A percentile compares a stretch with the other conserved stretches of the same genome.
These are phyloP conservation scores for Thymelicus lineola DNA, from an alignment of 2,888 invertebrate species.

Conservation along the genomic window DNA sequence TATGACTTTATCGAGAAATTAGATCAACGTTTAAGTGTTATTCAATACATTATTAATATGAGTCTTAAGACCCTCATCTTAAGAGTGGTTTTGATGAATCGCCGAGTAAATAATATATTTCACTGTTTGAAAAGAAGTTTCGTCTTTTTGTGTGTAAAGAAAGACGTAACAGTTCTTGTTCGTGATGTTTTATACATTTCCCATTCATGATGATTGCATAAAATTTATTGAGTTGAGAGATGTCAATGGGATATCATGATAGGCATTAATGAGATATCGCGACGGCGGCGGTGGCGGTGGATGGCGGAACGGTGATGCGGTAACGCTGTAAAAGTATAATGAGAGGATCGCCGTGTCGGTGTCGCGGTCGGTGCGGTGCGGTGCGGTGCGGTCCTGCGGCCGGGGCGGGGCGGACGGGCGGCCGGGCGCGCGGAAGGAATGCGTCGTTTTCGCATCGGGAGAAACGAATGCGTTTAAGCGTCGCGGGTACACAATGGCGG, in stretches of 20 bases:
- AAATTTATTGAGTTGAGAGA: too few relatives aligned
- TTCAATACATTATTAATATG: too few relatives aligned
- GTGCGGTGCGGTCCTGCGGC: conserved; percentile 64
- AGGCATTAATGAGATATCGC: conserved; percentile 11
- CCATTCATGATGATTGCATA: conserved; percentile 8
- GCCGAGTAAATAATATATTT: neutral
- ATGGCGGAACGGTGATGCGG: conserved; percentile 46
- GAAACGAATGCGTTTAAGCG: conserved; percentile 86
- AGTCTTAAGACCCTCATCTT: too few relatives aligned
- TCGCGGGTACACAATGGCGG: conserved; percentile 85
- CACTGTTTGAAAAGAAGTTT: neutral
- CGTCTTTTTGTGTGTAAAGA: neutral
- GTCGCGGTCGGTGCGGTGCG: conserved; percentile 64
- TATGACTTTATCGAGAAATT: conserved; percentile 3
- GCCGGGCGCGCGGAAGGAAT: conserved; percentile 83
- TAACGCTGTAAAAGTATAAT: conserved; percentile 73
- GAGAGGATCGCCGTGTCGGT: conserved; percentile 64
- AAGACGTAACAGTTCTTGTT: neutral
- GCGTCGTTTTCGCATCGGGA: conserved; percentile 86
- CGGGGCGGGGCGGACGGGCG: conserved; percentile 68
- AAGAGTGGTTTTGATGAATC: neutral
- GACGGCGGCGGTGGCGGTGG: conserved; percentile 27
- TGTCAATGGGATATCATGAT: too few relatives aligned
- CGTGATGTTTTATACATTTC: neutral
- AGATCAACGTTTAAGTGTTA: too few relatives aligned